phyloP scores from a whole-genome alignment of 2,797 vertebrate genomes.

The Acridotheres tristis region DNA sequence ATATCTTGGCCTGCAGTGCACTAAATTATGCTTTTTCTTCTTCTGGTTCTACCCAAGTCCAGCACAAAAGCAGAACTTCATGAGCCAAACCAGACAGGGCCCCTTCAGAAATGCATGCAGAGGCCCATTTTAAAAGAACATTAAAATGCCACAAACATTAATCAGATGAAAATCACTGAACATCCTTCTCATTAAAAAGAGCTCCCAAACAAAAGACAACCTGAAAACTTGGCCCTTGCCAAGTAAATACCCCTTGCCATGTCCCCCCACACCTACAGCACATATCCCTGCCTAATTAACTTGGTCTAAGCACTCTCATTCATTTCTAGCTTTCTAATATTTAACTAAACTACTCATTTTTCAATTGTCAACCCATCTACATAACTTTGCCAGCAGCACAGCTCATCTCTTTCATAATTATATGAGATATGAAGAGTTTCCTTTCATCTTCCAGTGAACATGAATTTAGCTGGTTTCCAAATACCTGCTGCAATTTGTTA shows the following conservation, averaged over 20 bases:
- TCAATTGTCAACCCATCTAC: constrained; percentile 28
- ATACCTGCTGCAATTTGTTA: constrained; percentile 43
- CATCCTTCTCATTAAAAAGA: not conserved
- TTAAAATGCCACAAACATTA: not conserved
- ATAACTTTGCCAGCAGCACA: constrained; percentile 45
- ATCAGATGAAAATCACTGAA: not conserved
- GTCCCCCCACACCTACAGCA: not conserved
- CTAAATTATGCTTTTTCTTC: not conserved
- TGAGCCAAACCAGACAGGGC: not conserved
- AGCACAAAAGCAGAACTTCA: not conserved
- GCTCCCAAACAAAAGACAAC: not conserved
- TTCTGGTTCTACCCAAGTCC: not conserved
- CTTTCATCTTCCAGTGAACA: constrained; percentile 36
- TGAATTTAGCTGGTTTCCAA: constrained; percentile 34
- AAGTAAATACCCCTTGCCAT: not conserved
- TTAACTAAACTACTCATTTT: constrained; percentile 35
- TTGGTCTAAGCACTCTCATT: not conserved
- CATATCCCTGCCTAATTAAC: not conserved
- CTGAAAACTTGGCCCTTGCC: not conserved
- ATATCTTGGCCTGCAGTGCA: not conserved
- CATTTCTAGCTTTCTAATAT: not conserved
- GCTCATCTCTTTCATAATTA: constrained; percentile 37
- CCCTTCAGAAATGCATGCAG: not conserved
- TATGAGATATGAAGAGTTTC: constrained; percentile 5
- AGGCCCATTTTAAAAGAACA: not conserved